Conservation (phyloP, 2,113 vertebrate species). For the Hippolais icterina region DNA sequence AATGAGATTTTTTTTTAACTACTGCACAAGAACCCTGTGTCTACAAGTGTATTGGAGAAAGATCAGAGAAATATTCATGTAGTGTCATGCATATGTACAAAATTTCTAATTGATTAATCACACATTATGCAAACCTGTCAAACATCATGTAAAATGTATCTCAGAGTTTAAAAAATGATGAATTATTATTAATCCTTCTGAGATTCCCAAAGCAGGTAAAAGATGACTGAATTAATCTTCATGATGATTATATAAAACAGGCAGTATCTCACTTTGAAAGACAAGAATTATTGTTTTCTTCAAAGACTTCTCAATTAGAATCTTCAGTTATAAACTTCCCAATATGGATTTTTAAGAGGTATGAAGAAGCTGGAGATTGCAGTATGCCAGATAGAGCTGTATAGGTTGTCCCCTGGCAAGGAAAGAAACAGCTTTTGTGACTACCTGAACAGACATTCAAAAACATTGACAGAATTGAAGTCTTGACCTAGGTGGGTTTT, state of each 20-base stretch:
- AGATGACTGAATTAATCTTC: neutral
- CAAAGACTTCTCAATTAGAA: neutral
- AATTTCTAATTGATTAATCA: conserved; percentile 53
- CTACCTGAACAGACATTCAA: neutral
- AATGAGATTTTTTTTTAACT: neutral
- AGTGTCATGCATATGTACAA: conserved; percentile 30
- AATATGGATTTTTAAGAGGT: neutral
- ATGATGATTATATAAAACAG: neutral
- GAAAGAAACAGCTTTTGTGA: neutral
- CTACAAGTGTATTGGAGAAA: conserved; percentile 41
- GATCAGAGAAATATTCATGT: conserved; percentile 45
- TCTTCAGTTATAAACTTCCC: neutral
- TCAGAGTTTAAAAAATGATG: conserved; percentile 6
- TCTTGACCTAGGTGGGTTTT: neutral
- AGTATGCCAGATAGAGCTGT: neutral
- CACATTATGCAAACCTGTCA: conserved; percentile 14
- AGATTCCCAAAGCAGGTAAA: neutral
- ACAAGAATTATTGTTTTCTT: neutral
- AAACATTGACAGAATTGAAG: neutral
- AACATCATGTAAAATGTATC: conserved; percentile 10
- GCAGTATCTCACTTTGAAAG: neutral
- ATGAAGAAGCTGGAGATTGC: neutral
- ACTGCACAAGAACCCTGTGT: neutral
- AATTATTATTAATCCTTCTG: conserved; percentile 14
- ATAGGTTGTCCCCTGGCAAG: neutral